Percentiles rank a stretch among this genome's conserved stretches.
phyloP scores from a whole-genome alignment of 2,113 vertebrate species.

The Seriola aureovittata region DNA sequence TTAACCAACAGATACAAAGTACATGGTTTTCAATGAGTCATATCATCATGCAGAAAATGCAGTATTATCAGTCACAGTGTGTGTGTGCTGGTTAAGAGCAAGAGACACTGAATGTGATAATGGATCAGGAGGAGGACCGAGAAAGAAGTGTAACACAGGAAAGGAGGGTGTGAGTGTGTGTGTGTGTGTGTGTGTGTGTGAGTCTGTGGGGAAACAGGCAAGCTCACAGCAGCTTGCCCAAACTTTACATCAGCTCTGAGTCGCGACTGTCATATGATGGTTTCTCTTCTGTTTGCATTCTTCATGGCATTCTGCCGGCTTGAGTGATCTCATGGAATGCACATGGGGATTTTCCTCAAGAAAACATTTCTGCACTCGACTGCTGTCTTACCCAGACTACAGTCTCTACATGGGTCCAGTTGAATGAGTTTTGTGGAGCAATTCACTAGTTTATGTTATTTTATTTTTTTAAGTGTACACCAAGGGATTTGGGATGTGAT shows the following conservation, averaged over 20 bases:
- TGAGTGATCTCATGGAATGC: constrained; percentile 61
- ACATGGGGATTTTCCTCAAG: constrained; percentile 41
- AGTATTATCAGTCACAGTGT: not conserved
- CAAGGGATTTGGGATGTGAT: constrained; percentile 36
- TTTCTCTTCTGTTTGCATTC: constrained; percentile 55
- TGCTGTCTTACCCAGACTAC: constrained; percentile 3
- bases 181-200: constrained; percentile 21
- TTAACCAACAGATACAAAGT: not conserved
- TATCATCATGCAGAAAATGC: not conserved
- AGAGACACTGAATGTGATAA: constrained; percentile 15
- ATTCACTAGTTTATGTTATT: not conserved
- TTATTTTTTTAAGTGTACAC: not conserved
- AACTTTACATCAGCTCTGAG: constrained; percentile 47
- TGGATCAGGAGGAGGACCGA: constrained; percentile 59
- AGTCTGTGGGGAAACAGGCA: constrained; percentile 8
- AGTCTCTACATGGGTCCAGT: constrained; percentile 12
- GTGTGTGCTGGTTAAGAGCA: constrained; percentile 4
- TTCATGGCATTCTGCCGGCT: constrained; percentile 51
- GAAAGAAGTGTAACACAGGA: constrained; percentile 19
- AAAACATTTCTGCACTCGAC: constrained; percentile 38
- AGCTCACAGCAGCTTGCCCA: constrained; percentile 48
- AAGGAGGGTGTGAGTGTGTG: constrained; percentile 41
- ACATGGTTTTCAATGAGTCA: too few species aligned
- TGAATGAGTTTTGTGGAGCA: constrained; percentile 22
- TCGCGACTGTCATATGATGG: constrained; percentile 60